Percentiles rank a stretch among this genome's conserved stretches.
These are phyloP conservation scores for Cygnus atratus DNA, from an alignment of 2,113 vertebrate genomes.

Conservation along the genomic window DNA sequence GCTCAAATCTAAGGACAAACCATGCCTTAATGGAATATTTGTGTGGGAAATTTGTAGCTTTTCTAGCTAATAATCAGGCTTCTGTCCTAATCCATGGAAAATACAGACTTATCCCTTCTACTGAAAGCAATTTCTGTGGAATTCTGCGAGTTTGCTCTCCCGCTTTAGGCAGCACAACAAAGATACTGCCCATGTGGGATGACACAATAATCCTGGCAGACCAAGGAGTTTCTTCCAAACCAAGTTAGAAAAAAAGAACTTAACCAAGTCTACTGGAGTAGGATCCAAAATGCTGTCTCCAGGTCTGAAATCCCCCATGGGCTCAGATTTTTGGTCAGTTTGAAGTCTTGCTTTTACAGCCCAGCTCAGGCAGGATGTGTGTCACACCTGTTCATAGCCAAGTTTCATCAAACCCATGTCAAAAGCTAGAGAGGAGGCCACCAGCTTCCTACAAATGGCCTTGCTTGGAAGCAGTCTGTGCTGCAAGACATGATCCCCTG, in stretches of 20 bases:
- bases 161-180: background rate
- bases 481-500: accelerated
- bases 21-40: background rate
- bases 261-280: background rate
- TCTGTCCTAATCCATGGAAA: background rate
- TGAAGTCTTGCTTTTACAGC: background rate
- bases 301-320: background rate
- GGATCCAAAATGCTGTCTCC: background rate
- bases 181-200: background rate
- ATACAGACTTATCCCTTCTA: background rate
- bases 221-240: background rate
- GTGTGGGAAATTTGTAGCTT: background rate
- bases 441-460: background rate
- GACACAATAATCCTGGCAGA: background rate
- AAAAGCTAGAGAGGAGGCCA: background rate
- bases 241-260: background rate
- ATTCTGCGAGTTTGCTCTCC: background rate
- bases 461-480: background rate
- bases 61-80: background rate
- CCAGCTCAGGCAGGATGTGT: background rate
- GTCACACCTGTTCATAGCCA: background rate
- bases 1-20: background rate
- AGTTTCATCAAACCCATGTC: background rate
- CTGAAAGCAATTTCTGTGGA: background rate
- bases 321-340: background rate